These are phyloP conservation scores for Venustaconcha ellipsiformis DNA, from an alignment of 1,140 invertebrate species.

Conservation along the genomic window DNA sequence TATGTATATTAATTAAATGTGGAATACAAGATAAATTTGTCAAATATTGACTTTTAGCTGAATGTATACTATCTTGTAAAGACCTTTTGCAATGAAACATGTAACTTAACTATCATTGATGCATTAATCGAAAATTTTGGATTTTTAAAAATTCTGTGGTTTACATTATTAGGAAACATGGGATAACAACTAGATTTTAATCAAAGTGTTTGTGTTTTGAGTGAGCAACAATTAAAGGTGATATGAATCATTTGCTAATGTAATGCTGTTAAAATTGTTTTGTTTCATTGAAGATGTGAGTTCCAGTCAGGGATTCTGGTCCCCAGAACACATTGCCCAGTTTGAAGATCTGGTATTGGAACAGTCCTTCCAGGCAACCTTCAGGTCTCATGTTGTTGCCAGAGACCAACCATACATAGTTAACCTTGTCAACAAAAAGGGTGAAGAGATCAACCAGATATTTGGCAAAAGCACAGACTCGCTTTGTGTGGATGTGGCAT, in stretches of 20 bases:
- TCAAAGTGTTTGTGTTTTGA: no score
- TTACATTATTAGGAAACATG: no score
- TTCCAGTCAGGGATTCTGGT: slow-evolving; percentile 52
- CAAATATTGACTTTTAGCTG: no score
- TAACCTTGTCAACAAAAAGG: slow-evolving; percentile 40
- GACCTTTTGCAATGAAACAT: no score
- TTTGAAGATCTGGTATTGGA: slow-evolving; percentile 62
- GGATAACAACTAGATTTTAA: no score
- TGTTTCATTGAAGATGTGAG: slow-evolving; percentile 38
- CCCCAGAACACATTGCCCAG: slow-evolving; percentile 57
- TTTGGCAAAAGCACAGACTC: slow-evolving; percentile 38
- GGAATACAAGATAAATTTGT: no score
- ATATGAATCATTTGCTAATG: neutral
- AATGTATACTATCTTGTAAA: no score
- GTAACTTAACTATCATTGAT: no score
- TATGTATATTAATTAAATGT: no score
- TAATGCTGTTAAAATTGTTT: neutral
- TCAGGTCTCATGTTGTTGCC: slow-evolving; percentile 28
- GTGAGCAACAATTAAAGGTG: neutral
- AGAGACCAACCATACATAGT: slow-evolving; percentile 36
- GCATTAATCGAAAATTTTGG: no score
- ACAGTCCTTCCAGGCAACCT: slow-evolving; percentile 43
- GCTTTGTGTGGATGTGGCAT: slow-evolving; percentile 1
- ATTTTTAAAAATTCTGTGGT: no score
- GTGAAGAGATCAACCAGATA: slow-evolving; percentile 45